Evolutionary conservation across 2,888 invertebrate genomes (phyloP).

Genomic region (Tuta absoluta): DNA sequence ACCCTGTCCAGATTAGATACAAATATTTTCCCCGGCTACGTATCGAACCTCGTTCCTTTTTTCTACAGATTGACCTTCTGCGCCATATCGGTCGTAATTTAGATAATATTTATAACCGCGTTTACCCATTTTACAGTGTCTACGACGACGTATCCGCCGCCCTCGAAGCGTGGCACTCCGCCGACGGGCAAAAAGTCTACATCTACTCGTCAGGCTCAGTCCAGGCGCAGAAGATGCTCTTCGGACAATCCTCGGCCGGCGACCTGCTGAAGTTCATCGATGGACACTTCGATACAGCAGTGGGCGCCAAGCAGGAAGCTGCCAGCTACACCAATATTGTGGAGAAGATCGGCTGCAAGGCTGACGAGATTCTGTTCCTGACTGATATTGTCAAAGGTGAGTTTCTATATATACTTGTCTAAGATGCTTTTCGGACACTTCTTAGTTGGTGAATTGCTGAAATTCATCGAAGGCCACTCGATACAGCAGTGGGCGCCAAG

Average conservation of each 20-base stretch:
- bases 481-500: too few species aligned
- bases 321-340: conserved; percentile 90
- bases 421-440: background rate
- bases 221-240: conserved; percentile 93
- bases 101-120: background rate
- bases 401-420: background rate
- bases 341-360: conserved; percentile 82
- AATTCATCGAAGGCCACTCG: background rate
- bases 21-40: too few species aligned
- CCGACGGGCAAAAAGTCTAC: conserved; percentile 85
- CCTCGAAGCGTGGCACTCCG: conserved; percentile 86
- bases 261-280: conserved; percentile 87
- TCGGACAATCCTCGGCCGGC: conserved; percentile 88
- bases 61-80: too few species aligned
- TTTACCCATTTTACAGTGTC: conserved; percentile 82
- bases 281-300: conserved; percentile 92
- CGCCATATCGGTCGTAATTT: too few species aligned
- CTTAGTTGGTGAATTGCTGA: background rate
- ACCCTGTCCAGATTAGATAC: too few species aligned
- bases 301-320: conserved; percentile 90
- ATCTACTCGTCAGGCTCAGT: conserved; percentile 97
- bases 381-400: conserved; percentile 92
- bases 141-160: conserved; percentile 91
- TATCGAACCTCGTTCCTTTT: too few species aligned
- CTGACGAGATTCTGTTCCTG: conserved; percentile 89